phyloP scores from a whole-genome alignment of 2,888 invertebrate genomes.

The Lagria hirta region DNA sequence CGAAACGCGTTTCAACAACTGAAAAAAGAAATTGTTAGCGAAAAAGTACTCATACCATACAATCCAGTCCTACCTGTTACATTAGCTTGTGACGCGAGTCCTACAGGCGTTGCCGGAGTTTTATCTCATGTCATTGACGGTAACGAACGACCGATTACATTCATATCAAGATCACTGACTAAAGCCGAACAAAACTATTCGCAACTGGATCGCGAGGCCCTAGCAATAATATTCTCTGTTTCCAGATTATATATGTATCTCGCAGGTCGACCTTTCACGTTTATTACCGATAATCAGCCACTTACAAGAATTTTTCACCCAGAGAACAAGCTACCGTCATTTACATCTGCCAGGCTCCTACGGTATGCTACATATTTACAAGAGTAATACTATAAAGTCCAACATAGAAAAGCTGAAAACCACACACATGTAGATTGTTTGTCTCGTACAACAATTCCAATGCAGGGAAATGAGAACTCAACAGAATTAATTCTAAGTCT shows the following conservation, averaged over 20 bases:
- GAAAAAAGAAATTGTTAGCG: slow-evolving; percentile 29
- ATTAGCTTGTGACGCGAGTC: slow-evolving; percentile 45
- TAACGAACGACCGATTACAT: slow-evolving; percentile 37
- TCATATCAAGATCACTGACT: slow-evolving; percentile 19
- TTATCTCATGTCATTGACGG: slow-evolving; percentile 41
- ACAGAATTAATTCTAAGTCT: too few species aligned
- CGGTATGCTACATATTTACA: slow-evolving; percentile 28
- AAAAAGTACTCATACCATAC: slow-evolving; percentile 34
- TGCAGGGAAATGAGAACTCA: too few species aligned
- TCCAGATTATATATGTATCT: slow-evolving; percentile 22
- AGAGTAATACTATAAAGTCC: too few species aligned
- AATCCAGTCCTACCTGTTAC: slow-evolving; percentile 33
- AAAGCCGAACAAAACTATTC: slow-evolving; percentile 20
- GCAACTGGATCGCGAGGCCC: slow-evolving; percentile 46
- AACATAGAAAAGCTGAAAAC: too few species aligned
- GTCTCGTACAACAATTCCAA: too few species aligned
- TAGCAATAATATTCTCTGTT: slow-evolving; percentile 25
- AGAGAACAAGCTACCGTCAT: slow-evolving; percentile 10
- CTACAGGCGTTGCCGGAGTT: slow-evolving; percentile 42
- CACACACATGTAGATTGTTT: too few species aligned
- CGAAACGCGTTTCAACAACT: not conserved
- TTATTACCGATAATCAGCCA: slow-evolving; percentile 26
- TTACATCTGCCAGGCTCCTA: slow-evolving; percentile 25
- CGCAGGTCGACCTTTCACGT: slow-evolving; percentile 22
- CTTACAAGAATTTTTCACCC: slow-evolving; percentile 21